A percentile compares a stretch with the other conserved stretches of the same genome.
phyloP scores from a whole-genome alignment of 2,113 vertebrate genomes.

The Neodon shergylaensis region DNA sequence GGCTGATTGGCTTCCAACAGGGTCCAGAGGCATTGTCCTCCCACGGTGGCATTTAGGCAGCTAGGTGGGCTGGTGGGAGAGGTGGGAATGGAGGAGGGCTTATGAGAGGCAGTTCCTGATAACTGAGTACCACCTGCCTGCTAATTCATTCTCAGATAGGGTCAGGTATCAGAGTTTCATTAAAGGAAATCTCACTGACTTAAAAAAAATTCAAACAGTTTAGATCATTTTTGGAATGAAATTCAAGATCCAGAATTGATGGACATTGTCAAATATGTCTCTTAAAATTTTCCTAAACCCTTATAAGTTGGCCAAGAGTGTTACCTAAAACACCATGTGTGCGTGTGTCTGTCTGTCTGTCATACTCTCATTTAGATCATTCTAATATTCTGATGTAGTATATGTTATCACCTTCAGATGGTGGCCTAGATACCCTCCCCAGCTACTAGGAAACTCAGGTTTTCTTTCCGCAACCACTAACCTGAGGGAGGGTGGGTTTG shows the following conservation, averaged over 20 bases:
- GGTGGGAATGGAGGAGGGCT: background rate
- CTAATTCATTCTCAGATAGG: background rate
- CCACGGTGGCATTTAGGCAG: background rate
- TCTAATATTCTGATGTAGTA: background rate
- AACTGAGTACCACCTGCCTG: background rate
- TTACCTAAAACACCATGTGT: background rate
- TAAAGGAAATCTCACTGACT: background rate
- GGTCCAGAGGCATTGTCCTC: background rate
- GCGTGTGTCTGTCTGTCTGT: background rate
- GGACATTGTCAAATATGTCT: background rate
- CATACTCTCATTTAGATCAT: background rate
- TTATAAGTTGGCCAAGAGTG: background rate
- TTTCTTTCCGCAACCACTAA: background rate
- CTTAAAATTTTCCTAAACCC: background rate
- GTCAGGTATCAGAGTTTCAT: background rate
- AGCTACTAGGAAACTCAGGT: background rate
- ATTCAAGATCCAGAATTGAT: background rate
- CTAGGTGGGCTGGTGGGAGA: background rate
- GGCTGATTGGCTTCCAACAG: background rate
- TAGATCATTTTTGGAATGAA: conserved; percentile 22
- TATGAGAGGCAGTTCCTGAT: background rate
- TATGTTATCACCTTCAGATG: background rate
- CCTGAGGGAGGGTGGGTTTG: background rate
- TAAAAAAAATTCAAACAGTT: background rate
- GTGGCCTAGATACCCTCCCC: background rate